Evolutionary conservation across 2,888 invertebrate species (phyloP), one percentile per base, ranked within the genome.

Genomic region (Corbicula japonica): DNA sequence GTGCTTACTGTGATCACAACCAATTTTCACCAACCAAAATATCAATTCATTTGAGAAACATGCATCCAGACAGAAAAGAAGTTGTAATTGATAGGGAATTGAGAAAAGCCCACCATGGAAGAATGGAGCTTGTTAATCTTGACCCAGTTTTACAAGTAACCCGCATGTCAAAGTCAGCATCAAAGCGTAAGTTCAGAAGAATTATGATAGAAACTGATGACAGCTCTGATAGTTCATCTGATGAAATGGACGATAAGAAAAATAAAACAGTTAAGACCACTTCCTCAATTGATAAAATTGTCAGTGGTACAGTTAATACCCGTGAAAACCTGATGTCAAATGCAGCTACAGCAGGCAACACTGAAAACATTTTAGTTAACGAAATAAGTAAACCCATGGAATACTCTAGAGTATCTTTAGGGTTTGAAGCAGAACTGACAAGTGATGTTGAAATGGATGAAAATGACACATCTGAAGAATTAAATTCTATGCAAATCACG

Each of bases 1-100:
- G 90, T 78, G 86, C 80, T 4, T 85, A 88, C 65, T 90, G 90
- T 65, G 69, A 75, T 26, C 85, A 77, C 48, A 77, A 80, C 26
- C 74, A 78, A 23, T 84, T 78, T 61, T 61, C 50, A 18, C 68
- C 62, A 26, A 61, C 62, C n/a, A 71, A 79, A 44, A 75, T 86
- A 3, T 50, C 50, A 35, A 52, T 63, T 28, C 86, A 86, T 63
- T 56, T 77, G 8, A 72, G 35, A 21, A 58, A 78, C 28, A 46
- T 41, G 4, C 86, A 86, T 66, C 65, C 80, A 2, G 74, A 65
- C 54, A 48, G 72, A 61, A 34, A 62, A 6, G 60, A 84, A 18
- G 63, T 68, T 21, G 76, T 77, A 30, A 38, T 78, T 18, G 79
- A 84, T 32, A 70, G 74, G 44, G 70, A 72, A 26, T 54, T 62